phyloP scores from a whole-genome alignment of 2,113 vertebrate species.

The Cephalopterus ornatus region DNA sequence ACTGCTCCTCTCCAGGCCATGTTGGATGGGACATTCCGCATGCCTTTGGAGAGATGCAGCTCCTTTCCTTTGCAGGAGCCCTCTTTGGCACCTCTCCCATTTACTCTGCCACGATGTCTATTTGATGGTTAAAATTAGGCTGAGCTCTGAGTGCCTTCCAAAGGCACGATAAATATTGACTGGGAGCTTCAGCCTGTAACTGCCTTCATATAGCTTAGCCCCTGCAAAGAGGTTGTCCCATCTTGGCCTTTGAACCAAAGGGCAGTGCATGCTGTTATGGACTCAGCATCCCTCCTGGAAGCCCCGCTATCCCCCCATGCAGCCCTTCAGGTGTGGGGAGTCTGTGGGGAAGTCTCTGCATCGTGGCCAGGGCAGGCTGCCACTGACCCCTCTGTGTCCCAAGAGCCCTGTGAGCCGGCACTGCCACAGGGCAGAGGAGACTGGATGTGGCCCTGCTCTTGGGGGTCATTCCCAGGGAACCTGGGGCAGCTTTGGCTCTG shows the following conservation, averaged over 20 bases:
- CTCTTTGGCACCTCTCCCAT: conserved; percentile 30
- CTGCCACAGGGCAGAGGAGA: neutral
- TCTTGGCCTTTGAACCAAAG: neutral
- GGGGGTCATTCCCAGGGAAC: neutral
- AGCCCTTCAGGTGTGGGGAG: neutral
- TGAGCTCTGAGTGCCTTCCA: conserved; percentile 5
- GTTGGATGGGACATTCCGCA: neutral
- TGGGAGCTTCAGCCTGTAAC: neutral
- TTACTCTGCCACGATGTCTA: neutral
- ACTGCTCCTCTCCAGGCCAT: neutral
- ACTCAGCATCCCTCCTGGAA: neutral
- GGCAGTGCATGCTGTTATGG: fast-evolving
- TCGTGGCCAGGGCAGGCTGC: neutral
- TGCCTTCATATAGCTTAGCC: neutral
- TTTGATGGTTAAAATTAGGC: conserved; percentile 40
- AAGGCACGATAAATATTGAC: conserved; percentile 32
- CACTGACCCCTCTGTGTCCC: neutral
- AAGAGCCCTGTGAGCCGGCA: fast-evolving
- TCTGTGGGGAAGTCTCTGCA: neutral
- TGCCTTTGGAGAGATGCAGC: neutral
- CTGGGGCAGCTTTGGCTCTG: neutral
- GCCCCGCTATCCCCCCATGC: fast-evolving
- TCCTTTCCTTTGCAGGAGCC: neutral
- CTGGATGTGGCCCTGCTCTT: neutral
- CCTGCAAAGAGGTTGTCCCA: neutral